Evolutionary conservation across 1,140 invertebrate genomes (phyloP), one percentile per base, ranked within the genome.

Genomic region (Monochamus saltuarius): DNA sequence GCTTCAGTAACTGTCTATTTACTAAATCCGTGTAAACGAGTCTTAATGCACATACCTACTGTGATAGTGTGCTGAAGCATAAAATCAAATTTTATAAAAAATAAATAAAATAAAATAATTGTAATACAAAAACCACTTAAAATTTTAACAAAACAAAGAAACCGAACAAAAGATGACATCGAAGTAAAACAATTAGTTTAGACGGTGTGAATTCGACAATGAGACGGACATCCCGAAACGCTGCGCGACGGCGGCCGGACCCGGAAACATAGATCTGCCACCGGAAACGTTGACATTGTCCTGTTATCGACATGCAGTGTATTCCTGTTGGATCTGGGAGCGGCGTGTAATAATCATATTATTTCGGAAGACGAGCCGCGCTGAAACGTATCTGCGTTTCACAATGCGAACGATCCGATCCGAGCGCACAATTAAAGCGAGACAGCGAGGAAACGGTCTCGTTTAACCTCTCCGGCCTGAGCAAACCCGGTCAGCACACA

Each of bases 401-500:
- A 53, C 37, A 40, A 53, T 53, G 51, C 14, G 45, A 11, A 47
- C 45, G 29, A 47, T 47, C 14, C 45, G 11, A 9, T 19, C 7
- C 29, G 17, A 29, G 29, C n/a, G 10, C 11, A 47, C 29, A 22
- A 47, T 47, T 14, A 19, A 16, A 16, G 29, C 17, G 45, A 29
- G 14, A n/a, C n/a, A 22, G 45, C 17, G 45, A 29, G 29, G n/a
- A 7, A 16, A 17, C 13, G 42, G 4, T 60, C 62, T 53, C 53
- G 55, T 60, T 64, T 60, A 59, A 64, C 51, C 63, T 61, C 59
- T 55, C 55, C 42, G n/a, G 42, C 13, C 42, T 16, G 13, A 43
- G 42, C 17, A 17, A 43, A 43, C 59, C 59, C 56, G 58, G 37
- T 58, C 59, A 68, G 36, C 49, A 57, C 62, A 61, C 65, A 69